Conservation (phyloP, 2,797 vertebrate genomes). For the Chelon labrosus region DNA sequence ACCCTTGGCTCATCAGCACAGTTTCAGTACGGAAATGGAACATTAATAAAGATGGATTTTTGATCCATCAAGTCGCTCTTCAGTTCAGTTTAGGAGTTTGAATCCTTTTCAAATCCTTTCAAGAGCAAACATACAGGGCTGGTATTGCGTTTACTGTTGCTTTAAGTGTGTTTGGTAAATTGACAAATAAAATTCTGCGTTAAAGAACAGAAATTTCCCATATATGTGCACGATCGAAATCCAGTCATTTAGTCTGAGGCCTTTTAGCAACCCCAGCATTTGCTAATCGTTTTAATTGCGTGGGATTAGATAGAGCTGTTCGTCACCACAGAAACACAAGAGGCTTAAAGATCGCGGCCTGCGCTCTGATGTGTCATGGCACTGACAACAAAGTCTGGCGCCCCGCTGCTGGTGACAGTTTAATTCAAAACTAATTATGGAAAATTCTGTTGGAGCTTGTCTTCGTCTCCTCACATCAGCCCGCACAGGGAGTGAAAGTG, state of each 20-base stretch:
- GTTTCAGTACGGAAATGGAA: slow-evolving; percentile 37
- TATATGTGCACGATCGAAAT: slow-evolving; percentile 21
- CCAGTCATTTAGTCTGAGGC: slow-evolving; percentile 24
- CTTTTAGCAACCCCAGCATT: slow-evolving; percentile 42
- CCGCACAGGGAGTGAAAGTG: slow-evolving; percentile 24
- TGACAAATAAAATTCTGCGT: neutral
- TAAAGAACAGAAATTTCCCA: neutral
- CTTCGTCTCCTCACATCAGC: slow-evolving; percentile 32
- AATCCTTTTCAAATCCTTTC: slow-evolving; percentile 1
- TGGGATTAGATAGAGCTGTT: slow-evolving; percentile 52
- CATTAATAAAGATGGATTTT: slow-evolving; percentile 52
- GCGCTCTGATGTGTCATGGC: slow-evolving; percentile 48
- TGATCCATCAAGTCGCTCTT: slow-evolving; percentile 32
- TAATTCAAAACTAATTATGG: slow-evolving; percentile 62
- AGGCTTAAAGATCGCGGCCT: slow-evolving; percentile 50
- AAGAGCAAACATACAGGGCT: neutral
- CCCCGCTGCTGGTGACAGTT: slow-evolving; percentile 48
- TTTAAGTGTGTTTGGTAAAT: neutral
- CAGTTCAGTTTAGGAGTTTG: slow-evolving; percentile 23
- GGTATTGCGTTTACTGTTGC: neutral
- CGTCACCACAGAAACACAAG: slow-evolving; percentile 43
- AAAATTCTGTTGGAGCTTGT: slow-evolving; percentile 51
- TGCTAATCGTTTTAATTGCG: slow-evolving; percentile 53
- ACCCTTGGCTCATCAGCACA: slow-evolving; percentile 54
- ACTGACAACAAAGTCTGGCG: slow-evolving; percentile 47